phyloP scores from a whole-genome alignment of 2,888 invertebrate genomes.

The Nipponacmea schrenckii region DNA sequence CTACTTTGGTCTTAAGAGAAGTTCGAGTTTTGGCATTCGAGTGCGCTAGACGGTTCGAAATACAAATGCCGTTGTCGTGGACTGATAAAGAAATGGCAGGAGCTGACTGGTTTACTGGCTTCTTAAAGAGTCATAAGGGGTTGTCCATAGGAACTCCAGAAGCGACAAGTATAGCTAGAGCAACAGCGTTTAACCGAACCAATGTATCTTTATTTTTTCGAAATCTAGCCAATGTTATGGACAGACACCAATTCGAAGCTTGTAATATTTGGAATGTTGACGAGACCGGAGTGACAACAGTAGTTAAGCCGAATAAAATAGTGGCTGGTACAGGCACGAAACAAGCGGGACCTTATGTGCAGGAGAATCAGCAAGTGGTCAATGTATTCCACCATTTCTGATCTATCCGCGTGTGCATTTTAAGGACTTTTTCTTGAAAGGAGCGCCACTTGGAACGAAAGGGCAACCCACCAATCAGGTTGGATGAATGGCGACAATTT shows the following conservation, averaged over 20 bases:
- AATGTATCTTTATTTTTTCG: constrained; percentile 28
- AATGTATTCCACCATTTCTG: background rate
- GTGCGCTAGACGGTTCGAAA: constrained; percentile 10
- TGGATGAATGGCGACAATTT: background rate
- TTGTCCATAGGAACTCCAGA: constrained; percentile 28
- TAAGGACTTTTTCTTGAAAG: background rate
- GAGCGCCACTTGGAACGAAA: background rate
- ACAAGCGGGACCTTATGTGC: constrained; percentile 7
- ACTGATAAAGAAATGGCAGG: background rate
- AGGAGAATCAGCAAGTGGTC: background rate
- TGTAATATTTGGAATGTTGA: constrained; percentile 29
- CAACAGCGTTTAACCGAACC: constrained; percentile 30
- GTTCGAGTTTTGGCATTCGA: constrained; percentile 16
- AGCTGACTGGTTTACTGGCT: constrained; percentile 21
- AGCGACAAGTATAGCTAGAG: constrained; percentile 28
- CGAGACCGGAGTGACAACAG: constrained; percentile 17
- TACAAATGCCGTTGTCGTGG: constrained; percentile 10
- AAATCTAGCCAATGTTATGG: constrained; percentile 29
- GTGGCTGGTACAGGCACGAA: constrained; percentile 14
- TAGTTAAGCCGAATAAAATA: constrained; percentile 11
- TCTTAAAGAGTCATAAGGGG: constrained; percentile 24
- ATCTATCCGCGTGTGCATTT: background rate
- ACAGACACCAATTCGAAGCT: constrained; percentile 21
- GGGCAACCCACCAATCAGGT: background rate
- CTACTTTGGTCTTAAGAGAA: constrained; percentile 17